Evolutionary conservation across 2,113 vertebrate species (phyloP).

Genomic region (Ictalurus furcatus): DNA sequence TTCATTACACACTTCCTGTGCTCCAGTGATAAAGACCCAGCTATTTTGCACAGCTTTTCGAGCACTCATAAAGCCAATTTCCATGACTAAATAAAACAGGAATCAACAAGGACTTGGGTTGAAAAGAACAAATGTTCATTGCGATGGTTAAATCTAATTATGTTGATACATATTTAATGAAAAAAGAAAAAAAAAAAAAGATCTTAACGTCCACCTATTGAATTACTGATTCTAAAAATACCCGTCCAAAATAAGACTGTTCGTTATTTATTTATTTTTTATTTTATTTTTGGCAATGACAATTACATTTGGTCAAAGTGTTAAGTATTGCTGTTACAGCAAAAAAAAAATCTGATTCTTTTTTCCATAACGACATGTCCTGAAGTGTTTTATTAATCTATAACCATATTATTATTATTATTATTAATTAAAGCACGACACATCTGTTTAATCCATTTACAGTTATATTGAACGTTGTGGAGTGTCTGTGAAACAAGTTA

Average conservation of each 20-base stretch:
- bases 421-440: background rate
- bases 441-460: background rate
- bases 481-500: background rate
- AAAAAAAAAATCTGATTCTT: background rate
- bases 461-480: background rate
- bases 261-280: background rate
- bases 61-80: conserved; percentile 32
- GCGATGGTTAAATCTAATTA: background rate
- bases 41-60: background rate
- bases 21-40: conserved; percentile 7
- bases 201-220: background rate
- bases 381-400: background rate
- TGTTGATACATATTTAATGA: background rate
- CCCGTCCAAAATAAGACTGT: background rate
- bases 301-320: conserved; percentile 2
- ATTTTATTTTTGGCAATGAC: background rate
- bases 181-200: background rate
- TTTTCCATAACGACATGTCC: background rate
- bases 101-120: background rate
- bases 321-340: background rate
- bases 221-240: conserved; percentile 11
- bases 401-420: background rate
- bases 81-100: background rate
- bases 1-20: conserved; percentile 12
- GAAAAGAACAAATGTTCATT: background rate